phyloP scores from a whole-genome alignment of 2,113 vertebrate species.

The Nipponia nippon region DNA sequence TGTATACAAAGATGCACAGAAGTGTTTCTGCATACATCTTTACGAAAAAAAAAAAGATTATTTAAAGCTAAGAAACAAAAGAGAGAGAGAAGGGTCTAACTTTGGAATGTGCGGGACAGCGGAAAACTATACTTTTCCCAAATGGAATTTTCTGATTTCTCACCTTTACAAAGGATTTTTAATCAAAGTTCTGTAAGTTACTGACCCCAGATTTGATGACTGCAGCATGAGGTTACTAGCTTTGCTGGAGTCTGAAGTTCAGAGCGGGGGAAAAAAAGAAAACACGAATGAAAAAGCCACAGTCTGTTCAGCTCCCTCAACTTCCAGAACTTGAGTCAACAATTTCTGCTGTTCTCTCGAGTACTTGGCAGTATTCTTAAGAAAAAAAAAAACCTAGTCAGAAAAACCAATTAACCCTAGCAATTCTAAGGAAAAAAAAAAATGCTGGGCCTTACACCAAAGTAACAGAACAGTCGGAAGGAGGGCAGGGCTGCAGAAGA shows the following conservation, averaged over 20 bases:
- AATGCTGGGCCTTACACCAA: not conserved
- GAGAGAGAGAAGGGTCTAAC: not conserved
- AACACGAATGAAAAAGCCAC: not conserved
- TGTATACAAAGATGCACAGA: not conserved
- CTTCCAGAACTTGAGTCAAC: not conserved
- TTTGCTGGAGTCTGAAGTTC: not conserved
- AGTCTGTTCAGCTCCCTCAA: not conserved
- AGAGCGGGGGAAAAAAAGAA: not conserved
- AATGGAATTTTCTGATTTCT: not conserved
- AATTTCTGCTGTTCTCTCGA: not conserved
- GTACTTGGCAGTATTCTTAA: not conserved
- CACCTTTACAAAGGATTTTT: not conserved
- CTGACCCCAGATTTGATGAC: not conserved
- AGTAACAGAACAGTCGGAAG: not conserved
- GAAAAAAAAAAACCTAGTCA: not conserved
- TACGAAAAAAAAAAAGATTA: not conserved
- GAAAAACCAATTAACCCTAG: not conserved
- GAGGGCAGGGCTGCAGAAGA: not conserved
- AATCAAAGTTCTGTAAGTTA: not conserved
- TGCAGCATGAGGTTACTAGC: not conserved
- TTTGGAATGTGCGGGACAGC: not conserved
- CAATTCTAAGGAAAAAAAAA: not conserved
- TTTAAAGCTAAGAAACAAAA: not conserved
- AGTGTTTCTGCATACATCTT: not conserved
- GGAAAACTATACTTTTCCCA: not conserved